These are phyloP conservation scores for Amniataba percoides DNA, from an alignment of 2,797 vertebrate genomes.

Conservation along the genomic window DNA sequence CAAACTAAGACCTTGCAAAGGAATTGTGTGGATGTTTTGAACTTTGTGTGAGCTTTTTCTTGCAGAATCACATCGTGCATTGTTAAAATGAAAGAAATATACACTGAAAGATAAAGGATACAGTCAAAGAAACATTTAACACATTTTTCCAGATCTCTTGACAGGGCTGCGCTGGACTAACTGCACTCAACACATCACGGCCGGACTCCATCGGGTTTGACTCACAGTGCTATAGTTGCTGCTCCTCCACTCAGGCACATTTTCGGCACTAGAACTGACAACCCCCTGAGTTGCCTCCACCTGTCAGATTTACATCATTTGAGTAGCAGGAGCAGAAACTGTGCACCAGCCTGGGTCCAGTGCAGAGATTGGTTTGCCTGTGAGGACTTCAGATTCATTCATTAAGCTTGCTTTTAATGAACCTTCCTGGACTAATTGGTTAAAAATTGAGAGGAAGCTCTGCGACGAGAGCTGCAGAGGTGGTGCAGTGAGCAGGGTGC, in stretches of 20 bases:
- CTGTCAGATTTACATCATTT: constrained; percentile 15
- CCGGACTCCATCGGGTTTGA: neutral
- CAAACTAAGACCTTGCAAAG: neutral
- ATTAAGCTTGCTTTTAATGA: constrained; percentile 9
- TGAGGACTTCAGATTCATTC: constrained; percentile 12
- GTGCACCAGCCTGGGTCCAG: neutral
- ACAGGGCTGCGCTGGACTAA: neutral
- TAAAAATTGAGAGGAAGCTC: constrained; percentile 6
- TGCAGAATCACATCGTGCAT: too few relatives aligned
- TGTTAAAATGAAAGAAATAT: too few relatives aligned
- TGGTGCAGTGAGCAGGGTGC: constrained; percentile 18
- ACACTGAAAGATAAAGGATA: neutral
- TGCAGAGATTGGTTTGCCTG: neutral
- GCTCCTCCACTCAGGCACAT: neutral
- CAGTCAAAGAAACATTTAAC: neutral
- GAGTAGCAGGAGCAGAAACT: constrained; percentile 1
- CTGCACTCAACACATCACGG: neutral
- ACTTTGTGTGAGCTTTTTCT: too few relatives aligned
- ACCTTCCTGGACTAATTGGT: neutral
- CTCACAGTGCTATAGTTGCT: constrained; percentile 5
- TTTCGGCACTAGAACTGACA: constrained; percentile 20
- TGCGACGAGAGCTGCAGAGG: neutral
- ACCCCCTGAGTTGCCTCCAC: neutral
- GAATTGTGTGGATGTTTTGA: neutral
- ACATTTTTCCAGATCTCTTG: neutral